These are phyloP conservation scores for Plagodis dolabraria DNA, from an alignment of 2,888 invertebrate genomes.

Conservation along the genomic window DNA sequence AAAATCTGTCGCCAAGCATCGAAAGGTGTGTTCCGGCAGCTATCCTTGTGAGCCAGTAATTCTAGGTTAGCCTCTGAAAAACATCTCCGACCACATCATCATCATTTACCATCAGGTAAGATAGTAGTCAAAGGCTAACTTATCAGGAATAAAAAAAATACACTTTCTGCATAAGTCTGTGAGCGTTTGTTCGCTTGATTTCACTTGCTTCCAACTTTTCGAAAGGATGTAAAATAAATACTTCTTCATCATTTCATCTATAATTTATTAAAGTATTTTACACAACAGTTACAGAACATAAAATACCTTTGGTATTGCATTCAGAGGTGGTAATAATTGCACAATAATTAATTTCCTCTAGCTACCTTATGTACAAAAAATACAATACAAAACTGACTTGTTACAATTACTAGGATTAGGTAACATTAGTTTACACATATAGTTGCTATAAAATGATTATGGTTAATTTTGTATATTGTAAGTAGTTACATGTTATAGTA, in stretches of 20 bases:
- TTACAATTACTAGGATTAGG: conserved; percentile 60
- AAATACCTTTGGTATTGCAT: conserved; percentile 81
- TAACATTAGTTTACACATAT: conserved; percentile 58
- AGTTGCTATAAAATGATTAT: conserved; percentile 47
- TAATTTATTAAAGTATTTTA: conserved; percentile 79
- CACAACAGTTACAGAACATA: conserved; percentile 81
- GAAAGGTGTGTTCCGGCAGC: too few species aligned
- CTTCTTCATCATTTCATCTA: conserved; percentile 47
- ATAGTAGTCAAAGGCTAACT: too few species aligned
- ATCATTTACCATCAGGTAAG: too few species aligned
- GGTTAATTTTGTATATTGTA: conserved; percentile 32
- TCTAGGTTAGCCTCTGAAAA: too few species aligned
- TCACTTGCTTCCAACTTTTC: too few species aligned
- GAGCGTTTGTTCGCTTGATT: too few species aligned
- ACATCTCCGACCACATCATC: too few species aligned
- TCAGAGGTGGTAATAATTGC: conserved; percentile 76
- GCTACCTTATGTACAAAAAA: conserved; percentile 80
- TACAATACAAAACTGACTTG: conserved; percentile 70
- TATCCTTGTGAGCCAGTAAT: too few species aligned
- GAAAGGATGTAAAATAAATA: background rate
- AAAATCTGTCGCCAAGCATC: too few species aligned
- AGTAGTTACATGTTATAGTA: conserved; percentile 30
- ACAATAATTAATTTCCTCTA: conserved; percentile 76
- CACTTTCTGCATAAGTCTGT: too few species aligned
- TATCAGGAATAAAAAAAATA: too few species aligned